phyloP scores from a whole-genome alignment of 1,140 invertebrate genomes.

The Delia radicum region DNA sequence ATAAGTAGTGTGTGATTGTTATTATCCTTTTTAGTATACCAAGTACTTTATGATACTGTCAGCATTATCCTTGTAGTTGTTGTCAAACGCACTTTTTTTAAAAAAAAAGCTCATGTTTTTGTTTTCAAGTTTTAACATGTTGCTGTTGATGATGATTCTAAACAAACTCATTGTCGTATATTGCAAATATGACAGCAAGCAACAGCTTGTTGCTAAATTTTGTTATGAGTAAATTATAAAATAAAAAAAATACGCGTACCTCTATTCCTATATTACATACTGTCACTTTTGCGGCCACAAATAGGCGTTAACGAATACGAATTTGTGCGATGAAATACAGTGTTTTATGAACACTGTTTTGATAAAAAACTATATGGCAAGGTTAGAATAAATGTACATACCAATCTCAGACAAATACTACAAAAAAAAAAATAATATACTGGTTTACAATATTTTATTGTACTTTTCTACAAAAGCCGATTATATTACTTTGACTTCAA shows the following conservation, averaged over 20 bases:
- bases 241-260: background rate
- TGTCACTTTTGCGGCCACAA: background rate
- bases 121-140: background rate
- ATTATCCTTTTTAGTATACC: background rate
- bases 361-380: too few species aligned
- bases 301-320: background rate
- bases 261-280: background rate
- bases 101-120: constrained; percentile 6
- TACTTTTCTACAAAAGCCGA: too few species aligned
- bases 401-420: too few species aligned
- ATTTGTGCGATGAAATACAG: too few species aligned
- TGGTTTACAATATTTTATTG: too few species aligned
- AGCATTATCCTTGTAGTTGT: background rate
- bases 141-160: constrained; percentile 6
- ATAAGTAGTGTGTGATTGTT: background rate
- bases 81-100: constrained; percentile 15
- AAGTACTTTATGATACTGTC: background rate
- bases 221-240: background rate
- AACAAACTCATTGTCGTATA: background rate
- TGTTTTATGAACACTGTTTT: too few species aligned
- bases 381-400: too few species aligned
- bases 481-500: too few species aligned
- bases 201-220: background rate
- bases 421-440: too few species aligned
- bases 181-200: constrained; percentile 3